phyloP scores from a whole-genome alignment of 1,140 invertebrate species.

The Lepidostoma basale region DNA sequence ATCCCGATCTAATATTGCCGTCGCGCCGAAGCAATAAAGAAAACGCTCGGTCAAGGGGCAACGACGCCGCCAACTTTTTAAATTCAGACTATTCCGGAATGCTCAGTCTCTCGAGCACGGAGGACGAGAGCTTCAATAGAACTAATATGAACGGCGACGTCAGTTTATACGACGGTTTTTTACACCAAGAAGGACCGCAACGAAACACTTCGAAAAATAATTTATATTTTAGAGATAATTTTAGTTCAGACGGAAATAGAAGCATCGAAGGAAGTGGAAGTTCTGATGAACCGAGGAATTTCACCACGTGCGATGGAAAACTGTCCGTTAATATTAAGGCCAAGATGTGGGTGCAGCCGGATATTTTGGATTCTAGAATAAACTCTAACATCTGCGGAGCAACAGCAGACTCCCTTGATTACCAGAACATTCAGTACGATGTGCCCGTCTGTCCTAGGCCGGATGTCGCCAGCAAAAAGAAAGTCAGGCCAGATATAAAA shows the following conservation, averaged over 20 bases:
- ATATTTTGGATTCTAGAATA: conserved; percentile 20
- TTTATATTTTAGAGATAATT: conserved; percentile 43
- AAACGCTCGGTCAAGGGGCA: not conserved
- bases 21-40: conserved; percentile 25
- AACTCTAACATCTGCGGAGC: not conserved
- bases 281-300: conserved; percentile 27
- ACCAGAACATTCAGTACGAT: not conserved
- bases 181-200: conserved; percentile 35
- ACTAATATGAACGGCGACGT: conserved; percentile 40
- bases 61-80: conserved; percentile 2
- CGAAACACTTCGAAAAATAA: conserved; percentile 45
- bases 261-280: conserved; percentile 32
- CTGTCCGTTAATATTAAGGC: conserved; percentile 10
- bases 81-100: conserved; percentile 41
- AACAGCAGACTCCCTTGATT: not conserved
- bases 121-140: conserved; percentile 43
- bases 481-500: conserved; percentile 30
- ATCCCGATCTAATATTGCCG: conserved; percentile 40
- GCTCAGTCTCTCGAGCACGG: conserved; percentile 41
- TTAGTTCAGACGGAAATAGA: conserved; percentile 37
- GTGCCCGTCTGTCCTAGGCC: not conserved
- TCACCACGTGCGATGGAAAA: conserved; percentile 16
- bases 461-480: conserved; percentile 18
- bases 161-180: conserved; percentile 39
- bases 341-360: conserved; percentile 15